These are phyloP conservation scores for Drosophila sulfurigaster DNA, from an alignment of 1,140 invertebrate genomes.

Conservation along the genomic window DNA sequence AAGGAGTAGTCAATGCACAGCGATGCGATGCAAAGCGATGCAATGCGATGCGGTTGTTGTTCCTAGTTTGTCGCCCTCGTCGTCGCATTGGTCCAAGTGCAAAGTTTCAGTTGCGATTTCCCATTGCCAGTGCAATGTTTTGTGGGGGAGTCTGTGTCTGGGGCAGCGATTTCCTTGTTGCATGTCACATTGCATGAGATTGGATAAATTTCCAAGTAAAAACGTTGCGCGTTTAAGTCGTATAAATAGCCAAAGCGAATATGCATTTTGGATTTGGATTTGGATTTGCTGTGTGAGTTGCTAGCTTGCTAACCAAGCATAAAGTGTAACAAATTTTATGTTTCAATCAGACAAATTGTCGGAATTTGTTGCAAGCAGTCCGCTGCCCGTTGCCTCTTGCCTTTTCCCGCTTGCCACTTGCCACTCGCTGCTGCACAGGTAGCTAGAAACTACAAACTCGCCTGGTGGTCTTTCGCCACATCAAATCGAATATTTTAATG, in stretches of 20 bases:
- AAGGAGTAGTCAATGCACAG: constrained; percentile 21
- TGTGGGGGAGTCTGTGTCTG: constrained; percentile 58
- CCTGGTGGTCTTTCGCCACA: constrained; percentile 65
- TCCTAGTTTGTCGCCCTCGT: constrained; percentile 43
- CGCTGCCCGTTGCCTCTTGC: not conserved
- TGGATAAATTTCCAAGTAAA: constrained; percentile 71
- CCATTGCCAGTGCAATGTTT: constrained; percentile 17
- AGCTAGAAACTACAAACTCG: constrained; percentile 17
- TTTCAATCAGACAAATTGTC: constrained; percentile 59
- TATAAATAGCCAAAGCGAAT: constrained; percentile 40
- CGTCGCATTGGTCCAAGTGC: constrained; percentile 57
- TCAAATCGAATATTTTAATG: constrained; percentile 80
- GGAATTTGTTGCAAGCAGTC: constrained; percentile 28
- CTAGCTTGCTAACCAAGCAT: constrained; percentile 47
- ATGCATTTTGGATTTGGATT: not conserved
- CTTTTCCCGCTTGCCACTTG: too few relatives aligned
- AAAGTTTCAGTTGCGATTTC: constrained; percentile 14
- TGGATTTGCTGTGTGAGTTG: constrained; percentile 6
- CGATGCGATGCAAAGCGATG: not conserved
- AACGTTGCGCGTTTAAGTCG: constrained; percentile 27
- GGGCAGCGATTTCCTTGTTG: constrained; percentile 69
- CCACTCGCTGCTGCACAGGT: constrained; percentile 14
- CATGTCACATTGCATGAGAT: constrained; percentile 81
- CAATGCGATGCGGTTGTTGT: constrained; percentile 16
- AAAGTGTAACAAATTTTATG: constrained; percentile 61